Base-by-base conservation (phyloP, 2,113 vertebrate species). In the Lampris incognitus region DNA sequence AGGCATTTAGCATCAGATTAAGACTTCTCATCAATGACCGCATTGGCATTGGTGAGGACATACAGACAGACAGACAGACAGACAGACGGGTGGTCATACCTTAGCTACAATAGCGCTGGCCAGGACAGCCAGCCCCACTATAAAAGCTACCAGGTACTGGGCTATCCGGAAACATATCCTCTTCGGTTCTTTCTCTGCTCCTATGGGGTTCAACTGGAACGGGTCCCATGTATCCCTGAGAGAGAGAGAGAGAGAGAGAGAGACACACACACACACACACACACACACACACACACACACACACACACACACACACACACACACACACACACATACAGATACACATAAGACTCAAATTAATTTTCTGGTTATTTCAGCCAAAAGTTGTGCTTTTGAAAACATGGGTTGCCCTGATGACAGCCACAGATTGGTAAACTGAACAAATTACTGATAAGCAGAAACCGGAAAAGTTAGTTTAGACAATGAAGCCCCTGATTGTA, bases 151-250 rank as follows among this genome's bases (percentile, higher is more conserved):
- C 46, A 94, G 68, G 69, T 89, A 81, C 84, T 95, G 94, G 8
- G 66, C 74, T 8, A 94, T 0, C 24, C 65, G 46, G 38, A 95
- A 92, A 63, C 92, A 93, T 79, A 8, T 82, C 76, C 52, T 82
- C 81, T 93, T 93, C 5, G n/a, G 6, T 82, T 95, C 94, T 76
- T 95, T 94, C 82, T 94, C 94, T 0, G 94, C 83, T 65, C 94
- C 94, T 1, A 91, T 39, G 0, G 93, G 93, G 68, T 94, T 94
- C 69, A 94, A 69, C 72, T 94, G 94, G 82, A 95, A 94, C 3
- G 94, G 94, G 85, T 95, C 94, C 94, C 94, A 95, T 41, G 93
- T 94, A 55, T 94, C 93, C 67, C 94, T 94, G 24, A 79, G 8
- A 39, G 44, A 39, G 5, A 5, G 9, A n/a, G n/a, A n/a, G n/a